Conservation (phyloP, 2,888 invertebrate species). For the Graphium colonna region DNA sequence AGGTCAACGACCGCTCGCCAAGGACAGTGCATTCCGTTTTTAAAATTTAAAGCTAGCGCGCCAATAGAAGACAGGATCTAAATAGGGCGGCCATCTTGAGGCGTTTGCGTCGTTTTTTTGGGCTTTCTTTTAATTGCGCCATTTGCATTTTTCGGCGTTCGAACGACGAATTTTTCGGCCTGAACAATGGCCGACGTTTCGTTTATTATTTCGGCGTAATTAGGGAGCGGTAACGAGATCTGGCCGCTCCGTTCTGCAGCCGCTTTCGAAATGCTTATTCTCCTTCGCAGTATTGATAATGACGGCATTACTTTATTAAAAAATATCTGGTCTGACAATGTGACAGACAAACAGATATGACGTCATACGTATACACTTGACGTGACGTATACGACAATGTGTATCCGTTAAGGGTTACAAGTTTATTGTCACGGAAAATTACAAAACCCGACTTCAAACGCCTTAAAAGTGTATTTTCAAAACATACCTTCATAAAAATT, state of each 20-base stretch:
- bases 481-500: no score
- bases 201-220: constrained; percentile 71
- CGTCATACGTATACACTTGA: no score
- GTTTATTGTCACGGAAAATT: no score
- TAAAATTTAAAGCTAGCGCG: constrained; percentile 74
- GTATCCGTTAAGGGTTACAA: no score
- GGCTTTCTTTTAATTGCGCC: constrained; percentile 59
- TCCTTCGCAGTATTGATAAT: neutral
- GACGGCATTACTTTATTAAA: neutral
- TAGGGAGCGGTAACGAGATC: constrained; percentile 68
- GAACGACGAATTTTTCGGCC: constrained; percentile 45
- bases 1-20: constrained; percentile 73
- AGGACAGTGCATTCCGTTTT: constrained; percentile 80
- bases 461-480: no score
- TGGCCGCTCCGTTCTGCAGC: constrained; percentile 30
- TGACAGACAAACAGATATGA: no score
- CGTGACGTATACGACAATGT: neutral
- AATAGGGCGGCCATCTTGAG: constrained; percentile 74
- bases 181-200: constrained; percentile 60
- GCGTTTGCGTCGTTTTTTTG: constrained; percentile 64
- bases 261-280: neutral
- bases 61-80: constrained; percentile 77
- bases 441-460: no score
- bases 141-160: constrained; percentile 57
- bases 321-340: neutral